Conservation (phyloP, 2,888 invertebrate species). For the Isotomurus palustris region DNA sequence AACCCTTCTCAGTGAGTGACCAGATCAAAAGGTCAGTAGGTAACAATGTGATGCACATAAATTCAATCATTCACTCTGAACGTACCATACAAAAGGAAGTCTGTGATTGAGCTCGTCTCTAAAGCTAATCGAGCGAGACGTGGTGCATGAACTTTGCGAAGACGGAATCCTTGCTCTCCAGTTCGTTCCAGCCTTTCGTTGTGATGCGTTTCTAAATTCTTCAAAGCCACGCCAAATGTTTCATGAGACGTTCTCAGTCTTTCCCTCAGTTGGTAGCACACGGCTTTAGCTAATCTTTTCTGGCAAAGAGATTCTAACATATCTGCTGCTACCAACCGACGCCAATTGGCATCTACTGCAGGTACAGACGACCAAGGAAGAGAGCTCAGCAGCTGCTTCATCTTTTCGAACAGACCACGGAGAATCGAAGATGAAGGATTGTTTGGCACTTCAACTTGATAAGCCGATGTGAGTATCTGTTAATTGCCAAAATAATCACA, state of each 20-base stretch:
- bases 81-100: slow-evolving; percentile 66
- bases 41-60: too few relatives aligned
- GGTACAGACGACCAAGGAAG: slow-evolving; percentile 59
- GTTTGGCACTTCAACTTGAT: slow-evolving; percentile 65
- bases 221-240: slow-evolving; percentile 55
- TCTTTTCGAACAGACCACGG: slow-evolving; percentile 50
- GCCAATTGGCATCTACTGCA: slow-evolving; percentile 61
- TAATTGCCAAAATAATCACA: too few relatives aligned
- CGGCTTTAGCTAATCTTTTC: slow-evolving; percentile 64
- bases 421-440: slow-evolving; percentile 44
- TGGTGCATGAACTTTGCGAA: slow-evolving; percentile 73
- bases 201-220: slow-evolving; percentile 65
- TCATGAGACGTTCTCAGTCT: slow-evolving; percentile 71
- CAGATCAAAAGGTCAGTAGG: too few relatives aligned
- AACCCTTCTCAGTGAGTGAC: too few relatives aligned
- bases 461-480: slow-evolving; percentile 62
- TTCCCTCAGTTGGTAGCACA: slow-evolving; percentile 63
- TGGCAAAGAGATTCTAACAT: slow-evolving; percentile 65
- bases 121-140: slow-evolving; percentile 72
- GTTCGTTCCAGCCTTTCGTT: slow-evolving; percentile 70
- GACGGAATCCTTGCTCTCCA: slow-evolving; percentile 70
- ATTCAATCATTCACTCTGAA: slow-evolving; percentile 1
- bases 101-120: slow-evolving; percentile 77
- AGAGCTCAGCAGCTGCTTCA: slow-evolving; percentile 61
- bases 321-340: slow-evolving; percentile 63